These are phyloP conservation scores for Ataeniobius toweri DNA, from an alignment of 2,797 vertebrate species.

Conservation along the genomic window DNA sequence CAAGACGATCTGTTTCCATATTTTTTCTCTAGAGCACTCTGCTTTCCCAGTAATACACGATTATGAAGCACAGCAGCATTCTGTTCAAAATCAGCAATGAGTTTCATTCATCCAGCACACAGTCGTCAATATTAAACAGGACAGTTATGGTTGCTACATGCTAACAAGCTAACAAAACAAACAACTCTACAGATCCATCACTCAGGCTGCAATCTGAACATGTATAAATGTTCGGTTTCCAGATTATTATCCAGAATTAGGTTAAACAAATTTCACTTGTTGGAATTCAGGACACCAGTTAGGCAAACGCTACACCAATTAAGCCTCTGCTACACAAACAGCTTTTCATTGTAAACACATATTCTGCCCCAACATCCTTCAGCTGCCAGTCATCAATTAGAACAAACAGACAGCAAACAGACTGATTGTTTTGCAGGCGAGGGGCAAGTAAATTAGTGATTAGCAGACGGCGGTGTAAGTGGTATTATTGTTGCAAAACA, in stretches of 20 bases:
- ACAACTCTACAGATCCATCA: not conserved
- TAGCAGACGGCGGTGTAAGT: conserved; percentile 19
- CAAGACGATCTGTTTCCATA: not conserved
- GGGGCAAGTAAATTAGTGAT: conserved; percentile 40
- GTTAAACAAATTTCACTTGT: not conserved
- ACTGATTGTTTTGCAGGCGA: conserved; percentile 34
- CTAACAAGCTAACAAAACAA: not conserved
- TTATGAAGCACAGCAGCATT: not conserved
- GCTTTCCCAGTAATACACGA: not conserved
- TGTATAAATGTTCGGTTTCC: not conserved
- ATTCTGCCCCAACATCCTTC: conserved; percentile 25
- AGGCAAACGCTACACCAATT: conserved; percentile 3
- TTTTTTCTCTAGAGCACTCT: too few species aligned
- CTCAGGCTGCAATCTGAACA: not conserved
- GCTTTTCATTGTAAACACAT: conserved; percentile 17
- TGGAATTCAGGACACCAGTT: conserved; percentile 1
- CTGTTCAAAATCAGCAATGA: not conserved
- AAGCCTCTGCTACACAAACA: conserved; percentile 12
- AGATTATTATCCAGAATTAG: conserved; percentile 8
- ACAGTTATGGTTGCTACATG: not conserved
- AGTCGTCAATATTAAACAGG: not conserved
- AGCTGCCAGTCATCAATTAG: conserved; percentile 59
- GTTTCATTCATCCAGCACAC: not conserved
- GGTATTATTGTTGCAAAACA: conserved; percentile 21
- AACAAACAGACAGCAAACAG: conserved; percentile 36